A percentile compares a stretch with the other conserved stretches of the same genome.
phyloP scores from a whole-genome alignment of 2,113 vertebrate species.

The Scatophagus argus region DNA sequence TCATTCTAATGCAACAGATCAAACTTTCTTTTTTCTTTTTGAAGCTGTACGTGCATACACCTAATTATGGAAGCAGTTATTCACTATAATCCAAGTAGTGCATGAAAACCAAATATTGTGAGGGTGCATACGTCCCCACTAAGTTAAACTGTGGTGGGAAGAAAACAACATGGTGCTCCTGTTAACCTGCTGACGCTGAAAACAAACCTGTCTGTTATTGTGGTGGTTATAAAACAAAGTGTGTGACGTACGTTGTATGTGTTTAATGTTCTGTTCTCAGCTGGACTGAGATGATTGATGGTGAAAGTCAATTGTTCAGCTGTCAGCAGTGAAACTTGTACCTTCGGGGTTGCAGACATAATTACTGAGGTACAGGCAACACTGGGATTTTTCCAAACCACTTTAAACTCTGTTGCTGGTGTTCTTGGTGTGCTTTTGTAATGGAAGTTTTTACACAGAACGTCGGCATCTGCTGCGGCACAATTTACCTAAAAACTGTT shows the following conservation, averaged over 20 bases:
- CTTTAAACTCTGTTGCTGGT: slow-evolving; percentile 9
- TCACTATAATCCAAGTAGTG: neutral
- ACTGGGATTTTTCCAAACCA: slow-evolving; percentile 26
- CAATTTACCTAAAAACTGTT: neutral
- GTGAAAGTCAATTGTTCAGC: neutral
- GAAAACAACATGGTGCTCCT: neutral
- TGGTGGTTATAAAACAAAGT: neutral
- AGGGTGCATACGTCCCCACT: neutral
- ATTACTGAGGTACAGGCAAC: slow-evolving; percentile 22
- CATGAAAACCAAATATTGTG: neutral
- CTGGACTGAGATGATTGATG: slow-evolving; percentile 43
- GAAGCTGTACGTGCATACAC: neutral
- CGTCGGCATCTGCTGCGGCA: slow-evolving; percentile 14
- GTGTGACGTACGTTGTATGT: neutral
- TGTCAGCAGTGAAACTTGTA: slow-evolving; percentile 8
- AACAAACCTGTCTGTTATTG: neutral
- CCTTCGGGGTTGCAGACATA: slow-evolving; percentile 28
- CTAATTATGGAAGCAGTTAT: neutral
- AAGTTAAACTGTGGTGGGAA: neutral
- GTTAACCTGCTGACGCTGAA: neutral
- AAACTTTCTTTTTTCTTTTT: neutral
- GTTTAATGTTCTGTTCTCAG: slow-evolving; percentile 13
- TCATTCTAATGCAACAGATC: neutral
- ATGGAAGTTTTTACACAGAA: slow-evolving; percentile 1
- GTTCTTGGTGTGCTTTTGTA: slow-evolving; percentile 3